Conservation (phyloP, 2,113 vertebrate species). For the Mustelus asterias region DNA sequence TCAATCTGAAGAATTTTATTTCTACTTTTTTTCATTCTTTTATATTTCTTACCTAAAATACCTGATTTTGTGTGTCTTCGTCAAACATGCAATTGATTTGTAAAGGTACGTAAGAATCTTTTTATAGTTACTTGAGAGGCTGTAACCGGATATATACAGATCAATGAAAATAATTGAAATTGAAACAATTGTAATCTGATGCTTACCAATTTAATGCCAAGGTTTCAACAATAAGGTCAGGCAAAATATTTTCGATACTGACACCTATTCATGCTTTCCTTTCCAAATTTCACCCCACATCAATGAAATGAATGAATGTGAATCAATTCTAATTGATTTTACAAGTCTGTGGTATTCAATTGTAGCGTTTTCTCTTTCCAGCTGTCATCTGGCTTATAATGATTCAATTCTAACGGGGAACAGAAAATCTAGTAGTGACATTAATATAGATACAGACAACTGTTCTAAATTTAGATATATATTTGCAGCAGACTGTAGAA, state of each 20-base stretch:
- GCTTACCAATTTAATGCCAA: not conserved
- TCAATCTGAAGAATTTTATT: not conserved
- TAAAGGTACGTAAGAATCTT: not conserved
- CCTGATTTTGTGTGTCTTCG: not conserved
- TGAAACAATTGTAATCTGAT: conserved; percentile 25
- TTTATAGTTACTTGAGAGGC: not conserved
- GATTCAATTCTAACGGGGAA: conserved; percentile 49
- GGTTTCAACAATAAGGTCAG: conserved; percentile 18
- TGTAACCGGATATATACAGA: not conserved
- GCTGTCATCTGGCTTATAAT: conserved; percentile 46
- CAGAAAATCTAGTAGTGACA: conserved; percentile 43
- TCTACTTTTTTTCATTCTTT: not conserved
- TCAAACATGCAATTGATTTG: not conserved
- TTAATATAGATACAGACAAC: conserved; percentile 26
- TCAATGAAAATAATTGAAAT: conserved; percentile 30
- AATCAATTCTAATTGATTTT: conserved; percentile 57
- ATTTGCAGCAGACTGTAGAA: conserved; percentile 45
- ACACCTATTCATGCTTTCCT: conserved; percentile 6
- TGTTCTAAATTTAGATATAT: conserved; percentile 38
- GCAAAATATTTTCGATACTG: conserved; percentile 12
- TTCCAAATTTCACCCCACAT: conserved; percentile 12
- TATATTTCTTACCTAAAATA: not conserved
- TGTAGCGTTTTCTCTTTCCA: conserved; percentile 42
- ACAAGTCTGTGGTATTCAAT: conserved; percentile 45
- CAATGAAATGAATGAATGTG: conserved; percentile 21